Conservation (phyloP, 2,797 vertebrate species). For the Rallus crepitans region DNA sequence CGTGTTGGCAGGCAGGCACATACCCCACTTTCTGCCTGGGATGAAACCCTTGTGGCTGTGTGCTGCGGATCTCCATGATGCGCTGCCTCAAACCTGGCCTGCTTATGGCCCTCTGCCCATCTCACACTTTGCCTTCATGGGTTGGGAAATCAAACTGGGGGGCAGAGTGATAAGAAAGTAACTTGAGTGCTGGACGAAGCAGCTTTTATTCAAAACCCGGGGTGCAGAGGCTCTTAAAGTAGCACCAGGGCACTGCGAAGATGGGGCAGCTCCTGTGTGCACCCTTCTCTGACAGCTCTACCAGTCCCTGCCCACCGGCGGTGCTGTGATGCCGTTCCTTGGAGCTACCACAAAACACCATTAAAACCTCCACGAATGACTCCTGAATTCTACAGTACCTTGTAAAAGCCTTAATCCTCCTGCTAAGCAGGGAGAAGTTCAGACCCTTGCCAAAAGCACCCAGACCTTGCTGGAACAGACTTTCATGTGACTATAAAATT, state of each 20-base stretch:
- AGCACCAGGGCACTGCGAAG: neutral
- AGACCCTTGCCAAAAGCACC: neutral
- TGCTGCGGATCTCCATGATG: accelerated
- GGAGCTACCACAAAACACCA: neutral
- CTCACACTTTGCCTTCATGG: neutral
- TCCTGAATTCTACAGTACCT: neutral
- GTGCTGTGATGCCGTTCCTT: neutral
- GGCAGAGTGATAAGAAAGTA: neutral
- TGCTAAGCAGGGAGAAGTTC: neutral
- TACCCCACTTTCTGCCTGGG: accelerated
- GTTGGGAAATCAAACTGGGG: neutral
- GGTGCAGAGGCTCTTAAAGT: neutral
- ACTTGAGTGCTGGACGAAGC: neutral
- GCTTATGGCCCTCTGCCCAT: accelerated
- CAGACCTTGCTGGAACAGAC: neutral
- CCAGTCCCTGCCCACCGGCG: neutral
- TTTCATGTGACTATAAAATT: neutral
- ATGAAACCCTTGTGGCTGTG: neutral
- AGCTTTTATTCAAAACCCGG: accelerated
- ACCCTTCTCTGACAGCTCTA: neutral
- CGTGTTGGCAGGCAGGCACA: neutral
- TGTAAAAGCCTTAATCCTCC: neutral
- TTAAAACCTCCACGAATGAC: neutral
- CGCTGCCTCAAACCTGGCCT: neutral
- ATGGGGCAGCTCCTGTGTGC: accelerated